Percentiles rank a stretch among this genome's conserved stretches.
These are phyloP conservation scores for Eunapius fragilis DNA, from an alignment of 37 sponge, comb jelly and placozoan genomes.

Conservation along the genomic window DNA sequence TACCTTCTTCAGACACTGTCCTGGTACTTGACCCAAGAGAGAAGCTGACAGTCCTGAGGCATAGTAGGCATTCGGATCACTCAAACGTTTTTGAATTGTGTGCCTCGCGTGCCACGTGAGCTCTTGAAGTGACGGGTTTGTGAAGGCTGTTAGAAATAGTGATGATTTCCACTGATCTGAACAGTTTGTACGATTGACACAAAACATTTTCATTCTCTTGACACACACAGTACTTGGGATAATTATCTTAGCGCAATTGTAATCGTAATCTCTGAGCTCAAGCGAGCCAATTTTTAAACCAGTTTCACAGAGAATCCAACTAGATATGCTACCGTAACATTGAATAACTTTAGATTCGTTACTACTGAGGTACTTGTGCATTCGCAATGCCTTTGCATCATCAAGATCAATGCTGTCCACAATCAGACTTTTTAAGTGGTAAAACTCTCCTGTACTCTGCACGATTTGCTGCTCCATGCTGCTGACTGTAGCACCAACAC, in stretches of 20 bases:
- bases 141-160: background rate
- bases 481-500: background rate
- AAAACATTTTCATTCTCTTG: background rate
- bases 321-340: background rate
- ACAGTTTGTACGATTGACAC: background rate
- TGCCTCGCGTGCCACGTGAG: background rate
- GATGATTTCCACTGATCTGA: background rate
- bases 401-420: background rate
- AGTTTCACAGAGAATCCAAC: background rate
- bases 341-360: background rate
- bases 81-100: background rate
- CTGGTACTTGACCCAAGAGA: too few relatives aligned
- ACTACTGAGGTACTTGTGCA: background rate
- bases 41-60: too few relatives aligned
- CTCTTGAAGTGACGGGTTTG: background rate
- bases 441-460: background rate
- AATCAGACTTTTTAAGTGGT: background rate
- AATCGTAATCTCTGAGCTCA: background rate
- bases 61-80: too few relatives aligned
- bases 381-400: background rate
- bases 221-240: background rate
- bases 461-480: background rate
- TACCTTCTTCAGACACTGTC: too few relatives aligned
- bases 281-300: background rate
- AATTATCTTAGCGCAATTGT: background rate